Conservation (phyloP, 2,797 vertebrate species). For the Distichodus sexfasciatus region DNA sequence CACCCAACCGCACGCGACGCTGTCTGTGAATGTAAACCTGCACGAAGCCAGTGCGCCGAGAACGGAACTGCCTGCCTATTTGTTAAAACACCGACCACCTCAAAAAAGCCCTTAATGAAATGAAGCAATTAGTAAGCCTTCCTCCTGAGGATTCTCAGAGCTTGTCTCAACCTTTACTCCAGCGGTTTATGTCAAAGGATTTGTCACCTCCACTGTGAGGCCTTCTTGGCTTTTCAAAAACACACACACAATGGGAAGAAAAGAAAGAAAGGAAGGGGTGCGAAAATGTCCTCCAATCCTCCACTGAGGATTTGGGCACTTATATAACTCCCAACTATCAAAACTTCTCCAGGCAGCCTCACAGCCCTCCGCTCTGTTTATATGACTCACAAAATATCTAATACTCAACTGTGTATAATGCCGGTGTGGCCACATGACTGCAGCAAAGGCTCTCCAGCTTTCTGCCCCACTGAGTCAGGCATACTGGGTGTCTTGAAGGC, state of each 20-base stretch:
- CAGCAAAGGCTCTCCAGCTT: conserved; percentile 79
- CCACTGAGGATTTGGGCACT: conserved; percentile 79
- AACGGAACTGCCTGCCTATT: conserved; percentile 65
- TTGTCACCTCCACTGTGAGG: conserved; percentile 79
- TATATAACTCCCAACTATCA: conserved; percentile 85
- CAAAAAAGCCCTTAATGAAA: conserved; percentile 58
- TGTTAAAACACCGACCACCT: conserved; percentile 70
- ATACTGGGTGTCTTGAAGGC: conserved; percentile 82
- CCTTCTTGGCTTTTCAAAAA: conserved; percentile 70
- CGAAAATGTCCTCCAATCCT: conserved; percentile 64
- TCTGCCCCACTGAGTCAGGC: conserved; percentile 81
- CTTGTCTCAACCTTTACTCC: conserved; percentile 76
- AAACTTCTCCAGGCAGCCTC: conserved; percentile 71
- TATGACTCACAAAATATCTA: conserved; percentile 80
- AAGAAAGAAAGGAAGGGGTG: conserved; percentile 58
- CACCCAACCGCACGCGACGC: conserved; percentile 54
- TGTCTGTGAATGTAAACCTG: conserved; percentile 54
- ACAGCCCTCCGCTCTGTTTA: conserved; percentile 72
- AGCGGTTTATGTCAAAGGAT: conserved; percentile 79
- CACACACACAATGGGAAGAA: no score
- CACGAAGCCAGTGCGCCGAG: conserved; percentile 32
- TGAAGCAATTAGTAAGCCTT: conserved; percentile 76
- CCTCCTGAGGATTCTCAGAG: conserved; percentile 72
- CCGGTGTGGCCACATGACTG: conserved; percentile 82
- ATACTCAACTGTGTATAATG: conserved; percentile 81